Conservation (phyloP, 2,888 invertebrate genomes). For the Pyrochroa serraticornis region DNA sequence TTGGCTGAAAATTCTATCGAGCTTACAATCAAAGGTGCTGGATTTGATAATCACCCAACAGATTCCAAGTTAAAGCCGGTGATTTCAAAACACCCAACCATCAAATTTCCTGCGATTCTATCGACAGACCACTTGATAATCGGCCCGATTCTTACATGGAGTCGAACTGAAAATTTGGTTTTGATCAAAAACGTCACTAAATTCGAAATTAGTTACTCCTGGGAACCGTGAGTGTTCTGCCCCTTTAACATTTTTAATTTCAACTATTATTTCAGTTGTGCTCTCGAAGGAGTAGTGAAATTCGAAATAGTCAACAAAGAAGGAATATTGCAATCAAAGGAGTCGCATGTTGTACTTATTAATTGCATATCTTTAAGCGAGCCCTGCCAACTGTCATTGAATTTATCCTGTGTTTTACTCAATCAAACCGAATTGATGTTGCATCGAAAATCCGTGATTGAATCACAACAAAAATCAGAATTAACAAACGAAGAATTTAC, state of each 20-base stretch:
- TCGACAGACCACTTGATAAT: slow-evolving; percentile 52
- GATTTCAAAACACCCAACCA: not conserved
- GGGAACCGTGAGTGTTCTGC: slow-evolving; percentile 49
- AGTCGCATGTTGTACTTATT: slow-evolving; percentile 51
- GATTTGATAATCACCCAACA: too few relatives aligned
- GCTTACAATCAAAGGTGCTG: too few relatives aligned
- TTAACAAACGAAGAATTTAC: slow-evolving; percentile 47
- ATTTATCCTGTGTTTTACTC: slow-evolving; percentile 53
- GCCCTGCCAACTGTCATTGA: slow-evolving; percentile 46
- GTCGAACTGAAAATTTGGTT: slow-evolving; percentile 48
- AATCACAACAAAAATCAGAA: not conserved
- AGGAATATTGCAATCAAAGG: slow-evolving; percentile 53
- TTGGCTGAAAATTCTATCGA: not conserved
- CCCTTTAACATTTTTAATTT: slow-evolving; percentile 3
- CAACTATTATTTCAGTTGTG: slow-evolving; percentile 39
- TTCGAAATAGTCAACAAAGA: slow-evolving; percentile 43
- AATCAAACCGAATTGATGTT: slow-evolving; percentile 51
- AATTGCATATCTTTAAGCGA: slow-evolving; percentile 48
- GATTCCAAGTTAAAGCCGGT: not conserved
- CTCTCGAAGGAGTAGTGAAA: slow-evolving; percentile 44
- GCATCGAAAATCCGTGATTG: slow-evolving; percentile 48
- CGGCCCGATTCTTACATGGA: slow-evolving; percentile 50
- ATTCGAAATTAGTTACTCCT: slow-evolving; percentile 52
- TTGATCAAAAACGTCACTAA: slow-evolving; percentile 55
- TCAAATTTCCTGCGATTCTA: slow-evolving; percentile 40